A percentile compares a stretch with the other conserved stretches of the same genome.
phyloP scores from a whole-genome alignment of 1,140 invertebrate species.

The Diorhabda carinulata region DNA sequence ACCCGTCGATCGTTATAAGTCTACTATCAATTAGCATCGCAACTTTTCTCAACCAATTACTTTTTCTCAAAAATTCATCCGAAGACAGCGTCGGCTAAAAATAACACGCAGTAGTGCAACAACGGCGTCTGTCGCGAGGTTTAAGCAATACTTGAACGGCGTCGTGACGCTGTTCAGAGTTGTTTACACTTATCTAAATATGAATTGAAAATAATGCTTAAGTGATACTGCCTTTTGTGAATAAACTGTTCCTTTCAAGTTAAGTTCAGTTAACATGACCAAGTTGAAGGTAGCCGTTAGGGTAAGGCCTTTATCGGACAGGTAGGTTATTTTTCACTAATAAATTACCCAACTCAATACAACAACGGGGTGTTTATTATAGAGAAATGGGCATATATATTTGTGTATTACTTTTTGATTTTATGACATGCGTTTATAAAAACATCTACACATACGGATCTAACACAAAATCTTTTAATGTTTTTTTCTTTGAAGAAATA shows the following conservation, averaged over 20 bases:
- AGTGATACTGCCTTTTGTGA: neutral
- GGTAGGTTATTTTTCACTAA: constrained; percentile 44
- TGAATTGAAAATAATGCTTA: neutral
- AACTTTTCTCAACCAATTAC: neutral
- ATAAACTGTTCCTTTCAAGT: neutral
- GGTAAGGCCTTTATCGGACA: constrained; percentile 52
- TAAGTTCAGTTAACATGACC: constrained; percentile 46
- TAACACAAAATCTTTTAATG: too few relatives aligned
- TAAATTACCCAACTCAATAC: too few relatives aligned
- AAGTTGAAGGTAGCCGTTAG: constrained; percentile 56
- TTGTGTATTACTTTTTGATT: too few relatives aligned
- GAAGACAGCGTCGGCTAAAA: neutral
- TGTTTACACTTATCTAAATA: constrained; percentile 1
- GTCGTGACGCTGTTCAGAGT: neutral
- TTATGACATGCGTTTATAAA: too few relatives aligned
- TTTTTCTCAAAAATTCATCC: neutral
- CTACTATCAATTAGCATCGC: neutral
- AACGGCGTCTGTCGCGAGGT: neutral
- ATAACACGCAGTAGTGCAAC: neutral
- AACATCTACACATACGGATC: too few relatives aligned
- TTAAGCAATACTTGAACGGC: constrained; percentile 4
- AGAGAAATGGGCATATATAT: too few relatives aligned
- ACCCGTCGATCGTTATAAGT: neutral
- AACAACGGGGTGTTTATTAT: too few relatives aligned
- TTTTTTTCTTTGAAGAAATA: too few relatives aligned